Evolutionary conservation across 2,113 vertebrate species (phyloP), one percentile per base, ranked within the genome.

Genomic region (Deroptyus accipitrinus): DNA sequence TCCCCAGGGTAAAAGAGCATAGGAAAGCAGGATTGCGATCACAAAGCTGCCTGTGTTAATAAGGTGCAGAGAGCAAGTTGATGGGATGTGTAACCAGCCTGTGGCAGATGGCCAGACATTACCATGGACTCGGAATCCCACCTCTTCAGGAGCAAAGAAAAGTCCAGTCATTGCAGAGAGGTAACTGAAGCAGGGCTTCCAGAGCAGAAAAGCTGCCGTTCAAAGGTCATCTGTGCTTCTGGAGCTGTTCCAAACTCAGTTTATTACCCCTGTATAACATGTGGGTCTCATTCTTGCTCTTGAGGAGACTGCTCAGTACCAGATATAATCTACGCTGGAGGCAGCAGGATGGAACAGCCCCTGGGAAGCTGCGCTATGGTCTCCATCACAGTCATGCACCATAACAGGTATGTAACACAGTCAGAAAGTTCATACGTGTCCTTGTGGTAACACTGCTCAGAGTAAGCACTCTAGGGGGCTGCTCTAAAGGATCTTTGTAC

Each of bases 351-450:
- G 41, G 37, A 57, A 83, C 72, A 73, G 37, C 41, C 18, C 19
- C 80, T 17, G 15, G 31, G 11, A 12, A 57, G 42, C 42, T 30
- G 11, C 6, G 3, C 10, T 6, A 11, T 5, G 9, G 15, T 39
- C 49, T 44, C 30, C 30, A 39, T 28, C 83, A 20, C 11, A 41
- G 24, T 17, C 37, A 17, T 5, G 44, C 72, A 42, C 37, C 14
- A 0, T 3, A 44, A 63, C 2, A 57, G 72, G n/a, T 22, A 35
- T 0, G 2, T 16, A 52, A 37, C 16, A 7, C 13, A 7, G 44
- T 35, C 31, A 75, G 39, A 63, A 69, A 55, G 68, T 44, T 59
- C 35, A 6, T 0, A 25, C 28, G 24, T 19, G 49, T 51, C 49
- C 35, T 24, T 11, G 9, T 19, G 24, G 37, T 24, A 75, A 37